These are phyloP conservation scores for Phyllotreta striolata DNA, from an alignment of 2,888 invertebrate genomes.

Conservation along the genomic window DNA sequence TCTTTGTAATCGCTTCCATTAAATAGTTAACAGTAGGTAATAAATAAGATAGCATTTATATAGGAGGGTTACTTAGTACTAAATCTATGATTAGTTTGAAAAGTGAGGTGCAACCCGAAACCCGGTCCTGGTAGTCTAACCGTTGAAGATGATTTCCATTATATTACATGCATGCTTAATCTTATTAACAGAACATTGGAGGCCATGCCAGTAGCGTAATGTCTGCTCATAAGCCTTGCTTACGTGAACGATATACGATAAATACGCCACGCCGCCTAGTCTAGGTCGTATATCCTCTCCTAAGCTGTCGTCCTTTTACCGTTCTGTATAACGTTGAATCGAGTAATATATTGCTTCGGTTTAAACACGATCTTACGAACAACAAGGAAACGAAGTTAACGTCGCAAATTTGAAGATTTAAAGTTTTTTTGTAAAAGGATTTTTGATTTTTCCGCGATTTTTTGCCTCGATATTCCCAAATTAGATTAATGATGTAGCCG, in stretches of 20 bases:
- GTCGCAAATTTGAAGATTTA: constrained; percentile 7
- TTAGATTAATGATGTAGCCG: too few species aligned
- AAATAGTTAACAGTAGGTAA: too few species aligned
- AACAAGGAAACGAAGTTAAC: constrained; percentile 15
- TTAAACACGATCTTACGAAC: constrained; percentile 23
- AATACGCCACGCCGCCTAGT: constrained; percentile 30
- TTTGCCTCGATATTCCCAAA: too few species aligned
- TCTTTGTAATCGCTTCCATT: too few species aligned
- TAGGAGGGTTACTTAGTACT: neutral
- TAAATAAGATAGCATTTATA: too few species aligned
- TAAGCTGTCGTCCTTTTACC: constrained; percentile 38
- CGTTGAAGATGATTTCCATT: constrained; percentile 44
- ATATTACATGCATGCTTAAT: constrained; percentile 49
- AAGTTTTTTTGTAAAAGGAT: neutral
- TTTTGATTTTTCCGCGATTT: too few species aligned
- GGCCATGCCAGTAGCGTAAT: constrained; percentile 24
- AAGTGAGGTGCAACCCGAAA: too few species aligned
- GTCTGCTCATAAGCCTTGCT: constrained; percentile 37
- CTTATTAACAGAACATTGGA: constrained; percentile 36
- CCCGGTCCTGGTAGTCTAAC: constrained; percentile 41
- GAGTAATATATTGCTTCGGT: constrained; percentile 35
- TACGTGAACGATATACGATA: constrained; percentile 40
- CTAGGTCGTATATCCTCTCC: constrained; percentile 36
- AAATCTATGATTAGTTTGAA: neutral
- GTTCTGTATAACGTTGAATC: constrained; percentile 31